Percentiles rank a stretch among this genome's conserved stretches.
phyloP scores from a whole-genome alignment of 2,888 invertebrate genomes.

The Rhorus exstirpatorius region DNA sequence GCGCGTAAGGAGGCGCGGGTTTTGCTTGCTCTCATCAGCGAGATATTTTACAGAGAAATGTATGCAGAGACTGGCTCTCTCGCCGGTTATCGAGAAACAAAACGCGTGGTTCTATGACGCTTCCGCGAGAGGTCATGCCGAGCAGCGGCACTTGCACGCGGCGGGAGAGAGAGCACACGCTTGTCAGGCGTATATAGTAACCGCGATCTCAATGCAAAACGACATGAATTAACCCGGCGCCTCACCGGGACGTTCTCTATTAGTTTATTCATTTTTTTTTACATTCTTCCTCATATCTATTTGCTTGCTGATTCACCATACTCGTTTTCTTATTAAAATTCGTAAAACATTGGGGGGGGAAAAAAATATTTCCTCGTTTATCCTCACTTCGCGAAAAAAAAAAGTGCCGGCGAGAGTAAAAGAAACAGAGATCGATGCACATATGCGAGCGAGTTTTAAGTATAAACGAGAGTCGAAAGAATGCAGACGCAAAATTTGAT shows the following conservation, averaged over 20 bases:
- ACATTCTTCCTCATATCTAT: conserved; percentile 16
- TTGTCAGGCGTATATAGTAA: not conserved
- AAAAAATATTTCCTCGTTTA: conserved; percentile 15
- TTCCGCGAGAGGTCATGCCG: conserved; percentile 38
- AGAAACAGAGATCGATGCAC: not conserved
- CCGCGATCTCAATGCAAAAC: conserved; percentile 2
- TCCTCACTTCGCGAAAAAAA: conserved; percentile 7
- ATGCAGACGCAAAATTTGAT: conserved; percentile 50
- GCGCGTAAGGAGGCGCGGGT: not conserved
- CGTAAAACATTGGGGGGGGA: not conserved
- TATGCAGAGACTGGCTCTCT: not conserved
- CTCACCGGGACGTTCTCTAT: not conserved
- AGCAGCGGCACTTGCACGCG: conserved; percentile 37
- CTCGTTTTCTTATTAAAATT: not conserved
- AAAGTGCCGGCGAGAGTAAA: conserved; percentile 30
- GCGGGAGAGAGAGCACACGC: not conserved
- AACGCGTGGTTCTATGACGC: conserved; percentile 28
- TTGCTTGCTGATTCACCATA: not conserved
- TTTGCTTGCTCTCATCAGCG: not conserved
- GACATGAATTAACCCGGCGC: conserved; percentile 34
- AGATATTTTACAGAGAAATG: conserved; percentile 8
- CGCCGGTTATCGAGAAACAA: conserved; percentile 47
- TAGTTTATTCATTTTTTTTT: conserved; percentile 1
- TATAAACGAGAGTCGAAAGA: conserved; percentile 36
- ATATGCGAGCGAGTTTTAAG: conserved; percentile 13